phyloP scores from a whole-genome alignment of 1,140 invertebrate genomes.

The Formica selysi region DNA sequence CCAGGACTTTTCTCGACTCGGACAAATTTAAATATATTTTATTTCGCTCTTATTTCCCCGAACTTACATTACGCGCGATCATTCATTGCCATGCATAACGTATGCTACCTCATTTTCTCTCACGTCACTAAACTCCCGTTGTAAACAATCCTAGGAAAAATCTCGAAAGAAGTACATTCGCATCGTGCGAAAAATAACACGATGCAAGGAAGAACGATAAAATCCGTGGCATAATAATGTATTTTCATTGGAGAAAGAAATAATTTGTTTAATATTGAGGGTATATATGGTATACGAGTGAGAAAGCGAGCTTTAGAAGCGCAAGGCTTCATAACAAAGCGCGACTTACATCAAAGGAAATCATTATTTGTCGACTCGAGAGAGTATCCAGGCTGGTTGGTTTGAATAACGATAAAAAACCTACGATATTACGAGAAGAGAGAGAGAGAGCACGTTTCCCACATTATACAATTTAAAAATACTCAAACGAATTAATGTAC shows the following conservation, averaged over 20 bases:
- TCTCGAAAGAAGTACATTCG: slow-evolving; percentile 4
- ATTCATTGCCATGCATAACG: not conserved
- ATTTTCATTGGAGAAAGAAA: not conserved
- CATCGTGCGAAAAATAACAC: not conserved
- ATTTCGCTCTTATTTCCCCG: slow-evolving; percentile 6
- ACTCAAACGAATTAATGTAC: not conserved
- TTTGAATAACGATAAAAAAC: slow-evolving; percentile 26
- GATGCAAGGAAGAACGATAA: slow-evolving; percentile 5
- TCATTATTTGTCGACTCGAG: slow-evolving; percentile 43
- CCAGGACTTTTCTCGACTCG: not conserved
- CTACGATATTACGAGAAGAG: not conserved
- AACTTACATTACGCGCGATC: not conserved
- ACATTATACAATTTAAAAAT: not conserved
- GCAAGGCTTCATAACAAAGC: slow-evolving; percentile 38
- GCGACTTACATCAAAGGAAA: slow-evolving; percentile 51
- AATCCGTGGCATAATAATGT: not conserved
- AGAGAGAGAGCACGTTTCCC: not conserved
- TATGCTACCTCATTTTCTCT: slow-evolving; percentile 6
- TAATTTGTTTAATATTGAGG: slow-evolving; percentile 9
- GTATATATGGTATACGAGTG: not conserved
- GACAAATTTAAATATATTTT: slow-evolving; percentile 15
- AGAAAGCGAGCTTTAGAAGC: slow-evolving; percentile 3
- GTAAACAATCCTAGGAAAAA: not conserved
- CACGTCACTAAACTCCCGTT: not conserved
- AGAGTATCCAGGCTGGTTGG: not conserved